These are phyloP conservation scores for Prenolepis imparis DNA, from an alignment of 2,888 invertebrate species.

Conservation along the genomic window DNA sequence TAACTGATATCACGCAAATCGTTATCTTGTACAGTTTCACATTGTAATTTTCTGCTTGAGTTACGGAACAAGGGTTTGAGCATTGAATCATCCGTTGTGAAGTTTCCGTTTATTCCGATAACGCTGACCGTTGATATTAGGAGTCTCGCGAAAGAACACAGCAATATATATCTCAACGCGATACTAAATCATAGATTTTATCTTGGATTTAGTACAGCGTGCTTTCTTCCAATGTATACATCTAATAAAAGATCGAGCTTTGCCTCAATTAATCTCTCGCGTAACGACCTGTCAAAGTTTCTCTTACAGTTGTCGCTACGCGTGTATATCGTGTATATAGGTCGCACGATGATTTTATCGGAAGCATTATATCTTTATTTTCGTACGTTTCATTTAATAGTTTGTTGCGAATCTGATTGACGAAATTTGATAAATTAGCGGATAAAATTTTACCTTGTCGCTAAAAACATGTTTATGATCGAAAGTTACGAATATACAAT, in stretches of 20 bases:
- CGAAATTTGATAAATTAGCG: constrained; percentile 19
- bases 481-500: neutral
- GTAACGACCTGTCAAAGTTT: constrained; percentile 18
- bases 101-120: constrained; percentile 40
- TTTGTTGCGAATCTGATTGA: neutral
- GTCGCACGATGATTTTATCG: neutral
- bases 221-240: constrained; percentile 11
- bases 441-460: constrained; percentile 11
- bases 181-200: constrained; percentile 44
- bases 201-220: neutral
- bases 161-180: neutral
- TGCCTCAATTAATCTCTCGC: constrained; percentile 30
- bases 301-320: constrained; percentile 7
- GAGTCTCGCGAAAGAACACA: constrained; percentile 12
- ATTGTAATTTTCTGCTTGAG: constrained; percentile 35
- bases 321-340: neutral
- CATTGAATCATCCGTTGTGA: constrained; percentile 11
- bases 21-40: neutral
- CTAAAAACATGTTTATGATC: constrained; percentile 31
- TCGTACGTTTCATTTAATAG: neutral
- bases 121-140: constrained; percentile 31
- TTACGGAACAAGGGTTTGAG: neutral
- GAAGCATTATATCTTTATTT: constrained; percentile 1
- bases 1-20: constrained; percentile 10
- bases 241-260: constrained; percentile 40